Base-by-base conservation (phyloP, 1,140 invertebrate genomes). In the Pinna nobilis region DNA sequence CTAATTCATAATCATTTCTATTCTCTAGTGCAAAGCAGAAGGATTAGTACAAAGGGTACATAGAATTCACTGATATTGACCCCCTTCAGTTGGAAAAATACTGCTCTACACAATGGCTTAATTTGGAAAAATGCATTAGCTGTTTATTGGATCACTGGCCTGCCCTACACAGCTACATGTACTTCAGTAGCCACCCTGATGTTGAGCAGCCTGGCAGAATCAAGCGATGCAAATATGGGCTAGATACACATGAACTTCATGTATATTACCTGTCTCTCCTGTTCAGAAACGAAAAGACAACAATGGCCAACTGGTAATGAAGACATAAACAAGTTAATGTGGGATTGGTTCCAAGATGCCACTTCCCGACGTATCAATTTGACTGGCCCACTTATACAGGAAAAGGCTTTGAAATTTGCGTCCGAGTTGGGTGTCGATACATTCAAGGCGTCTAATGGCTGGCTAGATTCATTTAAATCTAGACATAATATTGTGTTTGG, bases 391-490 rank as follows among this genome's bases (percentile, higher is more conserved):
- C 35, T 74, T 2, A 1, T 77, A 15, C 35, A 74, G 30, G 50
- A 63, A 50, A 63, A 72, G 49, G 77, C 77, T 3, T 13, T 55
- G 3, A 39, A 64, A 33, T 72, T 71, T 68, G 71, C 76, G 11
- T 2, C 13, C 13, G 70, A 76, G 4, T 28, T 79, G 1, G 63
- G 61, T 11, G 33, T 57, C 4, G 47, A 39, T 79, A 23, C 60
- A 13, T 80, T 83, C 60, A 79, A 82, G 18, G 80, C 71, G 32
- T 82, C 84, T 15, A 76, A 81, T 41, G 76, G 79, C 1, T 78
- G 76, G 71, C 32, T 76, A 11, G 67, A 70, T 3, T 33, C 28
- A 1, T 80, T 80, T 65, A 1, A 67, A 0, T 74, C 66, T 23
- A 39, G 74, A 41, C 49, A 79, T 35, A 77, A 67, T 39, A 76